A percentile compares a stretch with the other conserved stretches of the same genome.
Conservation (phyloP, 1,140 invertebrate genomes). For the Trichonephila clavata region DNA sequence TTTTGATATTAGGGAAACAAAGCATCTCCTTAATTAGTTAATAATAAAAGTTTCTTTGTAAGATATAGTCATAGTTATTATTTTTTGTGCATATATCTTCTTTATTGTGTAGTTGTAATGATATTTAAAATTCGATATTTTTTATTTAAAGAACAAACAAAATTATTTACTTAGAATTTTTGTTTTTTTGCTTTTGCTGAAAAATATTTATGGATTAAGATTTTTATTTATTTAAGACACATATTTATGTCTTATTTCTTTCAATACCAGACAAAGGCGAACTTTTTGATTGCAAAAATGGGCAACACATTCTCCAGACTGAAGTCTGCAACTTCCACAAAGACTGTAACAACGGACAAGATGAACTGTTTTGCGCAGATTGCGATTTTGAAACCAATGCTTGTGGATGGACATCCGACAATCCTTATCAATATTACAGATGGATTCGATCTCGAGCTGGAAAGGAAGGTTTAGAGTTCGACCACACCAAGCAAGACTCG, state of each 20-base stretch:
- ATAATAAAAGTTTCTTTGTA: no score
- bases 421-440: neutral
- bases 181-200: no score
- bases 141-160: no score
- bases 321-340: conserved; percentile 68
- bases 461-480: neutral
- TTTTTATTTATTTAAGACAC: no score
- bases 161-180: no score
- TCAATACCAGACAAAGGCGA: neutral
- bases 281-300: conserved; percentile 70
- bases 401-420: conserved; percentile 53
- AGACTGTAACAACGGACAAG: conserved; percentile 64
- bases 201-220: no score
- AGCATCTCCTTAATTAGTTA: no score
- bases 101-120: no score
- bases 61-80: no score
- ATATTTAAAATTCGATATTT: no score
- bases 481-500: conserved; percentile 67
- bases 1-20: no score
- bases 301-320: neutral
- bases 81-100: no score
- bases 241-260: neutral
- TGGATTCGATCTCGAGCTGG: conserved; percentile 52
- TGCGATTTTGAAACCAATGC: conserved; percentile 62
- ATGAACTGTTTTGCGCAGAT: conserved; percentile 61